phyloP scores from a whole-genome alignment of 2,797 vertebrate genomes.

The Aplochiton taeniatus region DNA sequence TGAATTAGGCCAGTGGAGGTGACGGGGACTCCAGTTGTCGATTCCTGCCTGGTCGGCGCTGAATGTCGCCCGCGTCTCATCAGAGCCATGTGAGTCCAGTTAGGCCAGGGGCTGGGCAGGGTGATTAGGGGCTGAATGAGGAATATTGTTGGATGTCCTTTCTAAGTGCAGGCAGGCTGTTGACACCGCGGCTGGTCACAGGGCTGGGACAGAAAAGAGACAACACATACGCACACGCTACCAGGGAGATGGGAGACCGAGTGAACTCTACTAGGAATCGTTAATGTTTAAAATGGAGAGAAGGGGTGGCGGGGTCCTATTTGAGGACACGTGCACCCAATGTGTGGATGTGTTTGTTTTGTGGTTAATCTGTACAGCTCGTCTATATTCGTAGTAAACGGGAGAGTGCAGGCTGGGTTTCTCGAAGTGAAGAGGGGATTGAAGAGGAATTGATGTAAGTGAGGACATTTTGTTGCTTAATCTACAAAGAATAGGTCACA shows the following conservation, averaged over 20 bases:
- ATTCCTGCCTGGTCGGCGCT: slow-evolving; percentile 32
- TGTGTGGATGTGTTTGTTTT: slow-evolving; percentile 63
- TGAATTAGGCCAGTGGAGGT: slow-evolving; percentile 36
- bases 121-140: slow-evolving; percentile 68
- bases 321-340: slow-evolving; percentile 20
- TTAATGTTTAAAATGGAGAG: slow-evolving; percentile 53
- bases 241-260: neutral
- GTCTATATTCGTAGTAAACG: slow-evolving; percentile 56
- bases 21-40: slow-evolving; percentile 41
- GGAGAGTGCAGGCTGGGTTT: slow-evolving; percentile 51
- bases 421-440: slow-evolving; percentile 41
- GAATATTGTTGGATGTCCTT: slow-evolving; percentile 60
- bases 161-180: slow-evolving; percentile 35
- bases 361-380: slow-evolving; percentile 78
- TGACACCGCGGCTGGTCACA: neutral
- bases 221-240: neutral
- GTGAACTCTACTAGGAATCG: slow-evolving; percentile 29
- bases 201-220: neutral
- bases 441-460: slow-evolving; percentile 56
- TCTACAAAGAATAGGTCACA: too few relatives aligned
- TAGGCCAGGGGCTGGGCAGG: slow-evolving; percentile 64
- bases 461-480: neutral
- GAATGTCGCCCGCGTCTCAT: slow-evolving; percentile 37
- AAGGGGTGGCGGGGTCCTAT: slow-evolving; percentile 27
- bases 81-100: slow-evolving; percentile 76